Conservation (phyloP, 2,888 invertebrate genomes). For the Apoderus coryli region DNA sequence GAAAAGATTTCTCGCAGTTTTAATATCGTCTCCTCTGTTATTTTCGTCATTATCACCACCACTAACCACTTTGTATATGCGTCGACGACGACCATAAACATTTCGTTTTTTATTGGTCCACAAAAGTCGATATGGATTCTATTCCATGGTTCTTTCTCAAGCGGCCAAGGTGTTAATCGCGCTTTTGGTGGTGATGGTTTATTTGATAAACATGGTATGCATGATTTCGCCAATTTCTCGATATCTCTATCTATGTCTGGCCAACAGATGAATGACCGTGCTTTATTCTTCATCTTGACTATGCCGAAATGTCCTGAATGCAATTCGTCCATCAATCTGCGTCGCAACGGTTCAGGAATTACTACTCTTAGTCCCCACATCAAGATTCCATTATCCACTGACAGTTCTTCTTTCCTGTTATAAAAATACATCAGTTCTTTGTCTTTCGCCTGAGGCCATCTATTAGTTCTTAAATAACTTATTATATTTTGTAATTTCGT, state of each 20-base stretch:
- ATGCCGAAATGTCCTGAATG: constrained; percentile 11
- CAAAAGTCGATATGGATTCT: no score
- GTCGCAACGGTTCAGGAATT: constrained; percentile 7
- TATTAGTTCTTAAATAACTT: constrained; percentile 9
- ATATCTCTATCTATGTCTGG: no score
- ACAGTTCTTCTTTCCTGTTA: constrained; percentile 8
- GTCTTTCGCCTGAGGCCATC: constrained; percentile 7
- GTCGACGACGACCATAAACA: no score
- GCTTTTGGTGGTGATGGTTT: no score
- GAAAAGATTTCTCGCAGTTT: constrained; percentile 18
- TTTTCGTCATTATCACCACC: constrained; percentile 17
- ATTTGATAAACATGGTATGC: no score
- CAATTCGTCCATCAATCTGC: constrained; percentile 9
- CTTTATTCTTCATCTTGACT: no score
- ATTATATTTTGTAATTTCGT: constrained; percentile 1
- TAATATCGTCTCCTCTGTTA: constrained; percentile 8
- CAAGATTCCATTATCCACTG: constrained; percentile 7
- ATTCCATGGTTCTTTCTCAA: no score
- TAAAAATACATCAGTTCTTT: constrained; percentile 8
- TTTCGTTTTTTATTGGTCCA: no score
- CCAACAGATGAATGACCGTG: no score
- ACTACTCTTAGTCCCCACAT: no score
- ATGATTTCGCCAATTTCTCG: no score
- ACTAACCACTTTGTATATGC: constrained; percentile 31
- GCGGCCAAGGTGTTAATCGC: no score